A percentile compares a stretch with the other conserved stretches of the same genome.
Conservation (phyloP, 1,140 invertebrate genomes). For the Philopotamus ludificatus region DNA sequence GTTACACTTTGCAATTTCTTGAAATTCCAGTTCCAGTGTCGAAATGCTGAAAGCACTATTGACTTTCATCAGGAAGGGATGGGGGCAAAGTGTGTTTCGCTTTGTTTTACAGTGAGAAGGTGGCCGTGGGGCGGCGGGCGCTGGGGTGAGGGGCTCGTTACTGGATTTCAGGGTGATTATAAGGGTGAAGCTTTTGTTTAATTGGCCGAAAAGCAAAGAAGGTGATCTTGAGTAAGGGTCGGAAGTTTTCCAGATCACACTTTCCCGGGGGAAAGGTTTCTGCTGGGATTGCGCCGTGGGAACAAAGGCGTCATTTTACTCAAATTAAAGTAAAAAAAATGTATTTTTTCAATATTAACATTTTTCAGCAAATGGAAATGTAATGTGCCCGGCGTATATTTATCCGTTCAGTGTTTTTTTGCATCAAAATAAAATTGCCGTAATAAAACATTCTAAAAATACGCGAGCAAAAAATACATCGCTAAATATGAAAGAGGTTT, state of each 20-base stretch:
- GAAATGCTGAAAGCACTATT: background rate
- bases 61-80: background rate
- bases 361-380: too few species aligned
- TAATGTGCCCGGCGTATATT: too few species aligned
- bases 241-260: constrained; percentile 6
- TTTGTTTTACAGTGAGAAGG: background rate
- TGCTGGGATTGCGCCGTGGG: too few species aligned
- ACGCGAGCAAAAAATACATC: too few species aligned
- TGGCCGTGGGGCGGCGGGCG: background rate
- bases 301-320: too few species aligned
- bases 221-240: background rate
- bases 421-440: too few species aligned
- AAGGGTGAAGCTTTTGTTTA: constrained; percentile 13
- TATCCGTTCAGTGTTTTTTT: too few species aligned
- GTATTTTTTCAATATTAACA: too few species aligned
- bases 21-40: background rate
- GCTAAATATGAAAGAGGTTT: too few species aligned
- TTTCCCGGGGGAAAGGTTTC: background rate
- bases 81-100: background rate
- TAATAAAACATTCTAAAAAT: too few species aligned
- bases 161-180: constrained; percentile 9
- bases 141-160: background rate
- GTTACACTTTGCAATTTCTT: too few species aligned
- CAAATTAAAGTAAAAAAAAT: too few species aligned
- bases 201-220: constrained; percentile 19